A percentile compares a stretch with the other conserved stretches of the same genome.
phyloP scores from a whole-genome alignment of 2,888 invertebrate species.

The Hypolimnas misippus region DNA sequence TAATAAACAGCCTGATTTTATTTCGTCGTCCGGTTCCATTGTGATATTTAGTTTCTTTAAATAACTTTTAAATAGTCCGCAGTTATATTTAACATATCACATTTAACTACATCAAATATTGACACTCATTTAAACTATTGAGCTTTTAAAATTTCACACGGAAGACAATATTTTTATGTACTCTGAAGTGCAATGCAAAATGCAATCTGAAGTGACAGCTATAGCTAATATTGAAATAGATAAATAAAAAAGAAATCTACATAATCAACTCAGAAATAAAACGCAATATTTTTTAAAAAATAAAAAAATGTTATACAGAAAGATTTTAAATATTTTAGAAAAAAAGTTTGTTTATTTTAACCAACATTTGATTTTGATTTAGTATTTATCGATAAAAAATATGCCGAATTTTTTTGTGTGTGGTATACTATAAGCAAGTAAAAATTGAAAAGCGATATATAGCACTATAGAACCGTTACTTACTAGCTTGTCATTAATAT shows the following conservation, averaged over 20 bases:
- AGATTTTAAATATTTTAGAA: too few species aligned
- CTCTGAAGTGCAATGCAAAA: slow-evolving; percentile 32
- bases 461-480: too few species aligned
- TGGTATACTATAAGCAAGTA: too few species aligned
- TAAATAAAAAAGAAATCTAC: not conserved
- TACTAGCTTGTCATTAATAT: too few species aligned
- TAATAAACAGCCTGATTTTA: slow-evolving; percentile 90
- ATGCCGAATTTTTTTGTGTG: too few species aligned
- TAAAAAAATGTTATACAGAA: too few species aligned
- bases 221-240: not conserved
- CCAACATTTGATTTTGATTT: too few species aligned
- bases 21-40: slow-evolving; percentile 90
- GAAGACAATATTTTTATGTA: slow-evolving; percentile 32
- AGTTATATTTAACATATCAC: slow-evolving; percentile 25
- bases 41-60: slow-evolving; percentile 22
- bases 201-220: slow-evolving; percentile 29
- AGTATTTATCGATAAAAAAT: too few species aligned
- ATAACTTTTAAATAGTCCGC: slow-evolving; percentile 6
- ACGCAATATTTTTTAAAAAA: not conserved
- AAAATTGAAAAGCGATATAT: too few species aligned
- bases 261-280: not conserved
- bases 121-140: slow-evolving; percentile 10
- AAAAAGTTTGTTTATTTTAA: too few species aligned
- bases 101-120: slow-evolving; percentile 11
- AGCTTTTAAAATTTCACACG: slow-evolving; percentile 20